These are phyloP conservation scores for Euwallacea similis DNA, from an alignment of 1,140 invertebrate species.

Conservation along the genomic window DNA sequence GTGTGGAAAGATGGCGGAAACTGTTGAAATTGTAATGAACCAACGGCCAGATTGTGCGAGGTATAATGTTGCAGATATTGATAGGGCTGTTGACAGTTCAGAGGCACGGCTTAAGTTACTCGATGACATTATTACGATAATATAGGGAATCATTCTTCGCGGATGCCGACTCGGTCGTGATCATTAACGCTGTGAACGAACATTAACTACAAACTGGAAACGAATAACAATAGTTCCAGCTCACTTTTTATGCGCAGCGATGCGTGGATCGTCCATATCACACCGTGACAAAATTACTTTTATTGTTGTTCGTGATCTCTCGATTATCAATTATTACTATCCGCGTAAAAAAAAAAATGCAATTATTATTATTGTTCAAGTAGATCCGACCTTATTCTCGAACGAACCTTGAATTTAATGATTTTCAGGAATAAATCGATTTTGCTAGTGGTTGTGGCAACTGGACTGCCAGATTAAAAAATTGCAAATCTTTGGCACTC, in stretches of 20 bases:
- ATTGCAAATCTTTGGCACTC: too few relatives aligned
- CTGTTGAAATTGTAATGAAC: constrained; percentile 11
- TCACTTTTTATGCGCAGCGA: constrained; percentile 11
- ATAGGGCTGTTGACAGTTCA: constrained; percentile 5
- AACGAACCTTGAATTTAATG: constrained; percentile 24
- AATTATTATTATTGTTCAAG: constrained; percentile 18
- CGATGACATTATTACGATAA: neutral
- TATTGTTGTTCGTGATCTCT: constrained; percentile 33
- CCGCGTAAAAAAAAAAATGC: constrained; percentile 21
- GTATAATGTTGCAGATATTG: neutral
- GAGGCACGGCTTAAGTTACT: neutral
- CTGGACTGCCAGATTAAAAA: too few relatives aligned
- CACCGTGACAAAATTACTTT: constrained; percentile 32
- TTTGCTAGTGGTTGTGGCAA: too few relatives aligned
- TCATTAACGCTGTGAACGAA: too few relatives aligned
- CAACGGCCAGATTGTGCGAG: neutral
- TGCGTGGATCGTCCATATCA: constrained; percentile 13
- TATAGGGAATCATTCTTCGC: too few relatives aligned
- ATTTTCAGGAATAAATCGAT: constrained; percentile 18
- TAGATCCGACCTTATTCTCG: constrained; percentile 24
- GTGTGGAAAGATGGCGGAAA: constrained; percentile 4
- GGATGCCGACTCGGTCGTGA: too few relatives aligned
- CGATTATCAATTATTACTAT: constrained; percentile 20
- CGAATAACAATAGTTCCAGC: neutral
- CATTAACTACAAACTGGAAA: too few relatives aligned